These are phyloP conservation scores for Acanthococcus lagerstroemiae DNA, from an alignment of 2,888 invertebrate genomes.

Conservation along the genomic window DNA sequence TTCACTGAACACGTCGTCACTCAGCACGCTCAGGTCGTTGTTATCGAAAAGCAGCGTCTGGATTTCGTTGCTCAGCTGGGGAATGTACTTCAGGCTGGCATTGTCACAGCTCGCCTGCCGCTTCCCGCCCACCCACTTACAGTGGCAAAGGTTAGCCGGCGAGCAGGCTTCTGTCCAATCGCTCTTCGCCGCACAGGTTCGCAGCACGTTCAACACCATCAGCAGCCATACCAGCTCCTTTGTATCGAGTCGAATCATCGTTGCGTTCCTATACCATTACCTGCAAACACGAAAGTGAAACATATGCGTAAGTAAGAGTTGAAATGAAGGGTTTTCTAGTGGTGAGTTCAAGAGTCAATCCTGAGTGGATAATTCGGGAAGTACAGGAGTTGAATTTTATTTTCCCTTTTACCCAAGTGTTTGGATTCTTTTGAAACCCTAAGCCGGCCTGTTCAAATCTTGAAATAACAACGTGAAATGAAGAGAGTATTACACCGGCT, in stretches of 20 bases:
- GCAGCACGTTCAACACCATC: background rate
- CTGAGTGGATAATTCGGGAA: no score
- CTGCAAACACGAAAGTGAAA: no score
- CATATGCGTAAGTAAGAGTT: background rate
- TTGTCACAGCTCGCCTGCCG: slow-evolving; percentile 71
- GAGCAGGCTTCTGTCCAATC: background rate
- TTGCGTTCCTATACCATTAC: background rate
- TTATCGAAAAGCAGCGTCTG: slow-evolving; percentile 56
- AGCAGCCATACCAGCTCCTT: background rate
- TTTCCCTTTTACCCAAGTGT: no score
- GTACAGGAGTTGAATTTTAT: no score
- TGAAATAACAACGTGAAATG: no score
- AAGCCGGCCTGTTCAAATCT: no score
- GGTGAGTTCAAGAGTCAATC: no score
- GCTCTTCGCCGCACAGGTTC: background rate
- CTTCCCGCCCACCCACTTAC: slow-evolving; percentile 76
- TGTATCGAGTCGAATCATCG: no score
- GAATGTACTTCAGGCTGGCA: slow-evolving; percentile 57
- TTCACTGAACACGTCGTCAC: slow-evolving; percentile 55
- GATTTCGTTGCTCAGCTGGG: slow-evolving; percentile 58
- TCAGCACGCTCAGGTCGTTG: slow-evolving; percentile 57
- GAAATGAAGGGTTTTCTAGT: background rate
- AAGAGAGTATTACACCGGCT: no score
- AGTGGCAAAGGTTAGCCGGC: no score
- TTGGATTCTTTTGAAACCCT: no score